Evolutionary conservation across 1,140 invertebrate genomes (phyloP), one percentile per base, ranked within the genome.

Genomic region (Euwallacea fornicatus): DNA sequence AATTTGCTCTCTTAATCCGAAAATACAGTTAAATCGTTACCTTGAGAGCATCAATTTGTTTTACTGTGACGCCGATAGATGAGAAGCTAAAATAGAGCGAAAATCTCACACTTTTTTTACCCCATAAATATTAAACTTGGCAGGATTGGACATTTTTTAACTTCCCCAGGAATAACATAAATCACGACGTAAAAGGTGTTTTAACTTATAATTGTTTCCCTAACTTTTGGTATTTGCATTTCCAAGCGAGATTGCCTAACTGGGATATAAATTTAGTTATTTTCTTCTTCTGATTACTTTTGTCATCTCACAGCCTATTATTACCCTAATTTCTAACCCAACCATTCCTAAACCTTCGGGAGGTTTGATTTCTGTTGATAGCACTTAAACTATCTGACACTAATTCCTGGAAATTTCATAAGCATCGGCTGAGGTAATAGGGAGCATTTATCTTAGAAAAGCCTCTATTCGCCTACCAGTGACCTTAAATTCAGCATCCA

Each of bases 1-100:
- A 56, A 56, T 56, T 46, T 63, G 16, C 11, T 10, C 43, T 63
- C 16, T 63, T 63, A 63, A 63, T 47, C 42, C 44, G 11, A 21
- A 47, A 47, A 63, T 63, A 47, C 13, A 47, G 44, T 50, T n/a
- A 47, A 63, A 46, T 63, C 61, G 21, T 47, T 47, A 50, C 43
- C 61, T 63, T 50, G 44, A 63, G 41, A 16, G 47, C 44, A 42
- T 50, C 61, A 50, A 46, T 63, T 63, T 63, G 61, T 63, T 47
- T 63, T 63, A 47, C 61, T 21, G 16, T 63, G 61, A 13, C 61
- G 11, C 13, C 13, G 46, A n/a, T 63, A 16, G 15, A 63, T 3
- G 21, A 42, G 43, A 63, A 11, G 21, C 44, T 47, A 33, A 63
- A 63, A 63, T 63, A 50, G 61, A 63, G 2, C 46, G 42, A 47